Base-by-base conservation (phyloP, 2,888 invertebrate genomes). In the Diachrysia chrysitis region DNA sequence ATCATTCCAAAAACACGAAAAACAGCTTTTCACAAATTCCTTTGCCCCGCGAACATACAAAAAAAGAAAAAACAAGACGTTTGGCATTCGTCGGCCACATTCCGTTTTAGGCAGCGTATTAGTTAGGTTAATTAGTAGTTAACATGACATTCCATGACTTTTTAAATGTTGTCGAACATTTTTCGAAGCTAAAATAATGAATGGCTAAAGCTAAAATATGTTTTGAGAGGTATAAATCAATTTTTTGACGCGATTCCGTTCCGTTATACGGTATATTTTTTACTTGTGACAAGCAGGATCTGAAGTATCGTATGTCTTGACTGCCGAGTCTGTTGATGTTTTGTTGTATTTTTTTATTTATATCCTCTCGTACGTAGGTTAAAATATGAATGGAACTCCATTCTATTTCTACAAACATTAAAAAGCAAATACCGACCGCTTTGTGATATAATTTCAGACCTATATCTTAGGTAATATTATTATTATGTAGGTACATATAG, bases 51-150 rank as follows among this genome's bases (percentile, higher is more conserved):
- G 67, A 77, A 78, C 69, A 69, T 68, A 54, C 29, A 73, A 73
- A 73, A 74, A 72, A 81, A 82, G 77, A 83, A 85, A 84, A 74
- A 87, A 32, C 32, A 32, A 82, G 68, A 69, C 79, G 78, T 83
- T 85, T 81, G 83, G 85, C 79, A 87, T 88, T 84, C 84, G 78
- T 85, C 82, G 82, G 79, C 71, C 82, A 82, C 90, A 91, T 91
- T 88, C 91, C 88, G 67, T 81, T 83, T 82, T 73, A 78, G 66
- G 73, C 69, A 71, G 62, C 69, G 67, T 88, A 90, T 91, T 92
- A 90, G 91, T 90, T 88, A 85, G 88, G 91, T 92, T 93, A 93
- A 93, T 93, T 93, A 93, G 91, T 89, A 88, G 89, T 89, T 84
- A 85, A 84, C 87, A 79, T 83, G 82, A 85, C 83, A 83, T 85